Percentiles rank a stretch among this genome's conserved stretches.
Evolutionary conservation across 2,113 vertebrate genomes (phyloP).

Genomic region (Dunckerocampus dactyliophorus): DNA sequence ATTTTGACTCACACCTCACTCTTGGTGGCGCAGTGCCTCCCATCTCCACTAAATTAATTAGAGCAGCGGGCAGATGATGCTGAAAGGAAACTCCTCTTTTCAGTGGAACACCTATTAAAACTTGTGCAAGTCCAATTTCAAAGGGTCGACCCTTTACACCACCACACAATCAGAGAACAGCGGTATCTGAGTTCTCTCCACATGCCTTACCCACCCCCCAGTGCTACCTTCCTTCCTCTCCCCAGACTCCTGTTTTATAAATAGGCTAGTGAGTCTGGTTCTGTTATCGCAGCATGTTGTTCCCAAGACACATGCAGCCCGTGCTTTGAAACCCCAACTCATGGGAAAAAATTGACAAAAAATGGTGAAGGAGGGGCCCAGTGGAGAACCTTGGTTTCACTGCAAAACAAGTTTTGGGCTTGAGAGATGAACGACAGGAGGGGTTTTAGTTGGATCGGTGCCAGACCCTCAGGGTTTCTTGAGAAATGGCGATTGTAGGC

Average conservation of each 20-base stretch:
- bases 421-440: slow-evolving; percentile 17
- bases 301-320: slow-evolving; percentile 10
- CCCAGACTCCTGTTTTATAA: slow-evolving; percentile 35
- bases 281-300: slow-evolving; percentile 13
- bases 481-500: slow-evolving; percentile 31
- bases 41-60: slow-evolving; percentile 30
- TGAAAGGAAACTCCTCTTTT: slow-evolving; percentile 18
- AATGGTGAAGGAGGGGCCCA: neutral
- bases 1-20: slow-evolving; percentile 14
- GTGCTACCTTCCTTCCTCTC: slow-evolving; percentile 15
- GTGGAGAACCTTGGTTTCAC: slow-evolving; percentile 11
- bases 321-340: slow-evolving; percentile 37
- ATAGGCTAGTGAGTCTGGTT: slow-evolving; percentile 50
- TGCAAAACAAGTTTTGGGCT: slow-evolving; percentile 25
- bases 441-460: slow-evolving; percentile 51
- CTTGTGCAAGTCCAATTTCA: slow-evolving; percentile 38
- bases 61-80: slow-evolving; percentile 20
- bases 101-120: slow-evolving; percentile 34
- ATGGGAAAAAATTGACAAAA: slow-evolving; percentile 2
- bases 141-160: slow-evolving; percentile 28
- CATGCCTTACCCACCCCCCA: neutral
- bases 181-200: slow-evolving; percentile 14
- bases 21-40: neutral
- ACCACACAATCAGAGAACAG: slow-evolving; percentile 31
- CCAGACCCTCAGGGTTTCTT: slow-evolving; percentile 50